Base-by-base conservation (phyloP, 2,888 invertebrate species). In the Tetranychus truncatus region DNA sequence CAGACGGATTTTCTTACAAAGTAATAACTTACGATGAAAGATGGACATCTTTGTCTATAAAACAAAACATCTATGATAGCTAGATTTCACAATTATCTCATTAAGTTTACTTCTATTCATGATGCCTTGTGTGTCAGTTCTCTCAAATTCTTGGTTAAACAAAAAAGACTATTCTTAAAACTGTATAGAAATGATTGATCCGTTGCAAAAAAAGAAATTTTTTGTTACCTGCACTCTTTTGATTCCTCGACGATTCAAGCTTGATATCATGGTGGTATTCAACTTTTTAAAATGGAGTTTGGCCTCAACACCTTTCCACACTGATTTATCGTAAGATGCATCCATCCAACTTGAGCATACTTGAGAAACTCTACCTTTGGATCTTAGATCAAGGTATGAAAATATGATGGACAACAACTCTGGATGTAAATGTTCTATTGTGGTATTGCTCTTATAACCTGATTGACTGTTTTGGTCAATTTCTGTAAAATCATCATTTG, bases 281-380 rank as follows among this genome's bases (percentile, higher is more conserved):
- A 92, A 89, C 44, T 82, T 81, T 77, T 91, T 87, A 74, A 95
- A 86, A 82, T 95, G 95, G 78, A 95, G 84, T 80, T 91, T 90
- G 1, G 95, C 94, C 82, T 93, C 92, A 55, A 93, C 92, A 74
- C 92, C 92, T 79, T 91, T 88, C 95, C 95, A 95, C 24, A 95
- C 93, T 67, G 90, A 90, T 80, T 92, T 89, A 80, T 91, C 89
- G 83, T 95, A 94, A 46, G 92, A 90, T 72, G 94, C 94, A 81
- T 95, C 94, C 77, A 92, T 85, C 94, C 95, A 95, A 76, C 90
- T 85, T 76, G 88, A 77, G 79, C 84, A 84, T 78, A 94, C 93
- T 84, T 92, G 92, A 3, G 94, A 92, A 24, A 90, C 94, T 71
- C 91, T 86, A 2, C 95, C 95, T 82, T 92, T 88, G 84, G 94